Evolutionary conservation across 2,888 invertebrate species (phyloP).

Genomic region (Lepidocyrtinus sp.): DNA sequence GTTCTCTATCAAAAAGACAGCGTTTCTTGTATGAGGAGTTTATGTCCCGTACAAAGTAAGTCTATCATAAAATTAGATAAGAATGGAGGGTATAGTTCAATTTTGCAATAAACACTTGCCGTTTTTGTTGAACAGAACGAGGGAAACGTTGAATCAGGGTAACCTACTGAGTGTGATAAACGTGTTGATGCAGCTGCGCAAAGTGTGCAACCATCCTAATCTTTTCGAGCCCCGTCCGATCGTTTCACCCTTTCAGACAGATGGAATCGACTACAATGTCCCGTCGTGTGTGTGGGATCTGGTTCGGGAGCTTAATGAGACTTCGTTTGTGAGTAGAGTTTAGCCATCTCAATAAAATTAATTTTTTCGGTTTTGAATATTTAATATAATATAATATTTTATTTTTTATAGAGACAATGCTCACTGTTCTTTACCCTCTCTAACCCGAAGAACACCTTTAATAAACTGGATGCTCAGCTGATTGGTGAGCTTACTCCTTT

Average conservation of each 20-base stretch:
- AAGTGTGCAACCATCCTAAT: constrained; percentile 99
- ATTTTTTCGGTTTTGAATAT: constrained; percentile 17
- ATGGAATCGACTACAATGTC: constrained; percentile 80
- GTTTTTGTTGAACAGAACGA: constrained; percentile 79
- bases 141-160: constrained; percentile 92
- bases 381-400: not conserved
- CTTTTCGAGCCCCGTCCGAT: constrained; percentile 97
- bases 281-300: constrained; percentile 82
- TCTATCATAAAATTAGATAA: constrained; percentile 66
- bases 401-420: constrained; percentile 22
- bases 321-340: constrained; percentile 75
- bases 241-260: constrained; percentile 92
- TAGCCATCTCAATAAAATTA: not conserved
- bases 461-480: constrained; percentile 4
- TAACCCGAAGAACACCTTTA: constrained; percentile 6
- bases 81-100: not conserved
- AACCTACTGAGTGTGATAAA: constrained; percentile 96
- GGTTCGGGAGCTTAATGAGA: constrained; percentile 82
- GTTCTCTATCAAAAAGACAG: constrained; percentile 95
- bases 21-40: constrained; percentile 99
- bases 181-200: constrained; percentile 96
- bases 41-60: constrained; percentile 95
- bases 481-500: constrained; percentile 35
- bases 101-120: not conserved
- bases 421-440: constrained; percentile 33